Evolutionary conservation across 2,888 invertebrate species (phyloP).

Genomic region (Ectemnius lituratus): DNA sequence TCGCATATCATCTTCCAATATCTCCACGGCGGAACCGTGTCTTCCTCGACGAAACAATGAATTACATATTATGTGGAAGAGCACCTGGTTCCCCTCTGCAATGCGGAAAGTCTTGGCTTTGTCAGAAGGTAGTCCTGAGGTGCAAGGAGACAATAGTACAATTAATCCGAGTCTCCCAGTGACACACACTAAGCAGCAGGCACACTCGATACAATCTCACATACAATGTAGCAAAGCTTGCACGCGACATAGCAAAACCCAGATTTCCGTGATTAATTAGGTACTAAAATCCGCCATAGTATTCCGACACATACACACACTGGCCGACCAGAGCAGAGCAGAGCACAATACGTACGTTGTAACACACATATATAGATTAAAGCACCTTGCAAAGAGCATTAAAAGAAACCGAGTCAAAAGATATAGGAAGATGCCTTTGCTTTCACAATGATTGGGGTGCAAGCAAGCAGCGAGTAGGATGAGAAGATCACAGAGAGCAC

Average conservation of each 20-base stretch:
- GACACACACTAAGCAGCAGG: background rate
- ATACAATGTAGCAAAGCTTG: slow-evolving; percentile 6
- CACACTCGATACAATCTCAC: background rate
- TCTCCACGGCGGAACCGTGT: slow-evolving; percentile 39
- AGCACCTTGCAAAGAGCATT: background rate
- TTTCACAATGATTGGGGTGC: background rate
- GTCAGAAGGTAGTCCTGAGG: background rate
- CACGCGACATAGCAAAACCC: slow-evolving; percentile 3
- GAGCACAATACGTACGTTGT: no score
- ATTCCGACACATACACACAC: no score
- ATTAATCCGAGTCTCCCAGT: background rate
- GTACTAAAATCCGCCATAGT: no score
- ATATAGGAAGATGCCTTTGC: background rate
- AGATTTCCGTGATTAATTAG: slow-evolving; percentile 1
- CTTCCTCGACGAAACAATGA: slow-evolving; percentile 65
- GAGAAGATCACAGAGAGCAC: background rate
- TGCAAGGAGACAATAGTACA: background rate
- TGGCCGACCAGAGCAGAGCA: no score
- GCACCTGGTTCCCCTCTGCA: slow-evolving; percentile 46
- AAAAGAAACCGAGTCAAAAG: background rate
- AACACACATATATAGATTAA: no score
- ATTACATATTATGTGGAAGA: slow-evolving; percentile 65
- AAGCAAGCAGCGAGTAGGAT: background rate
- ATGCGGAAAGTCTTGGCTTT: slow-evolving; percentile 51
- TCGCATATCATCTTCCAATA: slow-evolving; percentile 27